These are phyloP conservation scores for Austrofundulus limnaeus DNA, from an alignment of 2,113 vertebrate genomes.

Conservation along the genomic window DNA sequence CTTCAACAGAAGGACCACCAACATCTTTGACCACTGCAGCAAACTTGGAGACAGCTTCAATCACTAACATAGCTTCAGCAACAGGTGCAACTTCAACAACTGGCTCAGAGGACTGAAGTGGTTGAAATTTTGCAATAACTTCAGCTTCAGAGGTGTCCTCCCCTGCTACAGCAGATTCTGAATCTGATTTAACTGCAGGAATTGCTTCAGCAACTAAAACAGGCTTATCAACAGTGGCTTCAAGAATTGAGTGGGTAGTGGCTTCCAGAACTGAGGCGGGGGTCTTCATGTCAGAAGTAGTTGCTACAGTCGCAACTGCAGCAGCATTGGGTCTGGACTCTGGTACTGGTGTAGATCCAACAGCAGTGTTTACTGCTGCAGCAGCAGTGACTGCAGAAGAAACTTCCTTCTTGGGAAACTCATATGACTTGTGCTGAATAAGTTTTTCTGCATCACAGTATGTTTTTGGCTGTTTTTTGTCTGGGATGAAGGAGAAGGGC, in stretches of 20 bases:
- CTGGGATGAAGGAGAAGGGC: slow-evolving; percentile 56
- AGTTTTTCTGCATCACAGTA: slow-evolving; percentile 77
- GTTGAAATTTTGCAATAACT: background rate
- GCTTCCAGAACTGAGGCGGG: background rate
- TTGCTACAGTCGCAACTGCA: too few species aligned
- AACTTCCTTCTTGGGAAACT: slow-evolving; percentile 53
- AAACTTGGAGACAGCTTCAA: background rate
- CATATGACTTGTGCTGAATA: slow-evolving; percentile 67
- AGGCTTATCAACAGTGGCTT: too few species aligned
- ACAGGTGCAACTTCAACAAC: background rate
- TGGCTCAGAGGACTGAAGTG: background rate
- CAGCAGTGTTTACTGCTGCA: slow-evolving; percentile 13
- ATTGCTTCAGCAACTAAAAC: background rate
- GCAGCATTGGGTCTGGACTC: slow-evolving; percentile 3
- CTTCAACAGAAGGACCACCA: background rate
- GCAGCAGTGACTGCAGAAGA: background rate
- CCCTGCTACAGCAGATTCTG: background rate
- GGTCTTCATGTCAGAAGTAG: background rate
- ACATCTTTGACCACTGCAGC: background rate
- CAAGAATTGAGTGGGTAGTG: background rate
- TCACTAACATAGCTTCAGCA: background rate
- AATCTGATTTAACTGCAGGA: background rate
- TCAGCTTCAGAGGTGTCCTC: background rate
- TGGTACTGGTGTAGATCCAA: background rate
- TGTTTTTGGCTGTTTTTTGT: slow-evolving; percentile 64